These are phyloP conservation scores for Phoronis australis DNA, from an alignment of 2,888 invertebrate species.

Conservation along the genomic window DNA sequence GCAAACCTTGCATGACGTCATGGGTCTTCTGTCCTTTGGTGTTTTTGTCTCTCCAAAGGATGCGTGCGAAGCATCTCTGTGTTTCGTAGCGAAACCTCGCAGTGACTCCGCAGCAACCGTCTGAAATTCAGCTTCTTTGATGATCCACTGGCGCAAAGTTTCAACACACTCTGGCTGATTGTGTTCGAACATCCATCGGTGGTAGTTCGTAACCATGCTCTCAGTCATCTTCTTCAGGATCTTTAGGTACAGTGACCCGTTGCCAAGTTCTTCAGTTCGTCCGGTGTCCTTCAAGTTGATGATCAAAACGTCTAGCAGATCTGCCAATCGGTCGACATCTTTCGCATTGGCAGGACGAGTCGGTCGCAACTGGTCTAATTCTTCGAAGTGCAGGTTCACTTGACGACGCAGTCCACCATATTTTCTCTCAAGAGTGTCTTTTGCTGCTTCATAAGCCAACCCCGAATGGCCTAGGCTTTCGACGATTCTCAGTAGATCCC, in stretches of 20 bases:
- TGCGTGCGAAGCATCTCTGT: background rate
- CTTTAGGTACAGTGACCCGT: conserved; percentile 5
- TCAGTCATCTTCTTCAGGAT: conserved; percentile 6
- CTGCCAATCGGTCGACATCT: conserved; percentile 8
- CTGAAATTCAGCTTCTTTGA: conserved; percentile 5
- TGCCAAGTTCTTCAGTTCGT: conserved; percentile 1
- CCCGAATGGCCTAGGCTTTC: conserved; percentile 9
- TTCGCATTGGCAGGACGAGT: conserved; percentile 3
- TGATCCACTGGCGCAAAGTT: conserved; percentile 3
- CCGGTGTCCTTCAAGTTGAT: conserved; percentile 9
- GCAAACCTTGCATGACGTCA: background rate
- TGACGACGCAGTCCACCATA: conserved; percentile 9
- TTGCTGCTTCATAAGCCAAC: conserved; percentile 9
- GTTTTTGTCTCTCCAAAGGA: background rate
- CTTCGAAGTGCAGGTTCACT: conserved; percentile 6
- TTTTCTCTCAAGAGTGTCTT: conserved; percentile 9
- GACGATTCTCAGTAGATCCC: conserved; percentile 6
- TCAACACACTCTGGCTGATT: conserved; percentile 4
- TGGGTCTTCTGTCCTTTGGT: background rate
- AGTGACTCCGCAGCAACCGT: conserved; percentile 8
- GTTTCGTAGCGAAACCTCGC: background rate
- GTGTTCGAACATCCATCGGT: conserved; percentile 6
- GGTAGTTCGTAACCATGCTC: conserved; percentile 3
- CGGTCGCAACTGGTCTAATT: conserved; percentile 8
- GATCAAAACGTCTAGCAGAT: conserved; percentile 6